Evolutionary conservation across 2,888 invertebrate species (phyloP).

Genomic region (Mactromeris polynyma): DNA sequence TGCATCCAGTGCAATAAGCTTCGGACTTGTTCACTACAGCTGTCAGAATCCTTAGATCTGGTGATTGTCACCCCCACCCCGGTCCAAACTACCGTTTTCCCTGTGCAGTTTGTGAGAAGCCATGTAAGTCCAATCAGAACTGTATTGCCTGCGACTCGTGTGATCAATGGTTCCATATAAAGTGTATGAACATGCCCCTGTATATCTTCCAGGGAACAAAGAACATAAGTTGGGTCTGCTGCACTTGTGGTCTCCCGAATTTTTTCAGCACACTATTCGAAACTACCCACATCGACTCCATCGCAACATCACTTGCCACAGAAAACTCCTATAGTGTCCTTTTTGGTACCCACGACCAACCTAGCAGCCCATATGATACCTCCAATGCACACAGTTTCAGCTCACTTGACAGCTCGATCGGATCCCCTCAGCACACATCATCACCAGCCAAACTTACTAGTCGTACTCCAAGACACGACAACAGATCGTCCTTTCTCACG

Average conservation of each 20-base stretch:
- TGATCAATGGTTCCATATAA: constrained; percentile 45
- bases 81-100: constrained; percentile 45
- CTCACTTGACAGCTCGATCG: constrained; percentile 32
- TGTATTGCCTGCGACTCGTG: constrained; percentile 45
- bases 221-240: constrained; percentile 7
- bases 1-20: too few relatives aligned
- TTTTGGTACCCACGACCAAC: neutral
- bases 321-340: constrained; percentile 36
- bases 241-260: neutral
- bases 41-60: too few relatives aligned
- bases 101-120: constrained; percentile 44
- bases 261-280: constrained; percentile 11
- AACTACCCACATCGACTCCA: neutral
- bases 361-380: neutral
- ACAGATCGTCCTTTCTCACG: neutral
- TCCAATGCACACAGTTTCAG: neutral
- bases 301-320: constrained; percentile 18
- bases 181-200: too few relatives aligned
- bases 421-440: constrained; percentile 30
- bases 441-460: neutral
- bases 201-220: neutral
- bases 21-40: too few relatives aligned
- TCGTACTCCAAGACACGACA: too few relatives aligned
- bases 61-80: constrained; percentile 51
- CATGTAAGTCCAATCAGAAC: constrained; percentile 44